These are phyloP conservation scores for Chrysochloris asiatica DNA, from an alignment of 2,113 vertebrate species.

Conservation along the genomic window DNA sequence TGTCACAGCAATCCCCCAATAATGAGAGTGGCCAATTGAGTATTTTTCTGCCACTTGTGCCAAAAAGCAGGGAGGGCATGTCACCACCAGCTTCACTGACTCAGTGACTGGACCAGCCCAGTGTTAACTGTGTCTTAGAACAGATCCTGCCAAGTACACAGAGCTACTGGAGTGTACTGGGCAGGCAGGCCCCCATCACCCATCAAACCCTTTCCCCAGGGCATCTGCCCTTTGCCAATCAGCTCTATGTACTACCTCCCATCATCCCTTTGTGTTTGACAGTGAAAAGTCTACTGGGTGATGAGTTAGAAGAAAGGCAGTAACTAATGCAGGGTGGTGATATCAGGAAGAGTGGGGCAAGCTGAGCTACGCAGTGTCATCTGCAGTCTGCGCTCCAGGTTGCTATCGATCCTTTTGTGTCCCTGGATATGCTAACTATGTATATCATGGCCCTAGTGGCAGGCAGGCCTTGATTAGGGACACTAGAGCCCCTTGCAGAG, in stretches of 20 bases:
- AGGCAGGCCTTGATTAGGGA: not conserved
- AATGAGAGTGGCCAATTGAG: not conserved
- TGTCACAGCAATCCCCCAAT: not conserved
- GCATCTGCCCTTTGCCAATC: not conserved
- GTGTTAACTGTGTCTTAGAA: not conserved
- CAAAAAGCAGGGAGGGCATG: not conserved
- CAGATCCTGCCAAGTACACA: not conserved
- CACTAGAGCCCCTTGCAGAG: not conserved
- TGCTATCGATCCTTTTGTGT: not conserved
- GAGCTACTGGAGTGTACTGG: too few relatives aligned
- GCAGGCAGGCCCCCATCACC: too few relatives aligned
- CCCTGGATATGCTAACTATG: not conserved
- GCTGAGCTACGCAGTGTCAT: rapidly evolving
- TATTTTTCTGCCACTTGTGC: constrained; percentile 33
- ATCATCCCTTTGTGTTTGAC: not conserved
- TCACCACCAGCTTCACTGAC: not conserved
- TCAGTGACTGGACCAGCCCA: not conserved
- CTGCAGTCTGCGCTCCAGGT: not conserved
- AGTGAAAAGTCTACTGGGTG: not conserved
- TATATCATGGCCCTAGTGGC: not conserved
- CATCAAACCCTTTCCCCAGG: too few relatives aligned
- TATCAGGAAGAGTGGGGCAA: not conserved
- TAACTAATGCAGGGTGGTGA: not conserved
- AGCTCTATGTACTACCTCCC: not conserved
- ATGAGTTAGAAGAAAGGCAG: not conserved